These are phyloP conservation scores for Orthosia gothica DNA, from an alignment of 2,888 invertebrate species.

Conservation along the genomic window DNA sequence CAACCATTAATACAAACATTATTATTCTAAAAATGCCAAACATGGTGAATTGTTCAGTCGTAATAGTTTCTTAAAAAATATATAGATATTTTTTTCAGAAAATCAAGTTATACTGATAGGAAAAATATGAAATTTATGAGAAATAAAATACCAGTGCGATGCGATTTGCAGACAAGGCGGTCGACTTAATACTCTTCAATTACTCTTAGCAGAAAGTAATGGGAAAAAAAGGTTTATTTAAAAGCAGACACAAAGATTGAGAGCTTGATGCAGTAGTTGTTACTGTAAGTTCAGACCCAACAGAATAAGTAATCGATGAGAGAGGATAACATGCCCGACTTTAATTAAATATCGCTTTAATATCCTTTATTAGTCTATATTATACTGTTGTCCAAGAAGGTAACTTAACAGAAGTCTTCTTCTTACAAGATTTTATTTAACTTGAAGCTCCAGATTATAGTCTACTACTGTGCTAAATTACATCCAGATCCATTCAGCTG, in stretches of 20 bases:
- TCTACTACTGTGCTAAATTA: no score
- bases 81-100: not conserved
- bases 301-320: slow-evolving; percentile 10
- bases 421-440: no score
- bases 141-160: slow-evolving; percentile 2
- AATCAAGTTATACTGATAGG: not conserved
- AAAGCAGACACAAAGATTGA: no score
- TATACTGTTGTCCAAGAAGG: no score
- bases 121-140: not conserved
- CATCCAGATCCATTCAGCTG: no score
- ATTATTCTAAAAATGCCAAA: not conserved
- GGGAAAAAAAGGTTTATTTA: slow-evolving; percentile 28
- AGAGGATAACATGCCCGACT: not conserved
- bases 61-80: not conserved
- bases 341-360: not conserved
- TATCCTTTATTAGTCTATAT: no score
- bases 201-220: slow-evolving; percentile 28
- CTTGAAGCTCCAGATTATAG: no score
- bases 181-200: slow-evolving; percentile 31
- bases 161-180: not conserved
- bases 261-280: no score
- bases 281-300: slow-evolving; percentile 3
- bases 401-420: no score
- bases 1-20: not conserved
- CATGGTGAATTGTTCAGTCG: not conserved